A percentile compares a stretch with the other conserved stretches of the same genome.
Conservation (phyloP, 2,888 invertebrate genomes). For the Phorcus lineatus region DNA sequence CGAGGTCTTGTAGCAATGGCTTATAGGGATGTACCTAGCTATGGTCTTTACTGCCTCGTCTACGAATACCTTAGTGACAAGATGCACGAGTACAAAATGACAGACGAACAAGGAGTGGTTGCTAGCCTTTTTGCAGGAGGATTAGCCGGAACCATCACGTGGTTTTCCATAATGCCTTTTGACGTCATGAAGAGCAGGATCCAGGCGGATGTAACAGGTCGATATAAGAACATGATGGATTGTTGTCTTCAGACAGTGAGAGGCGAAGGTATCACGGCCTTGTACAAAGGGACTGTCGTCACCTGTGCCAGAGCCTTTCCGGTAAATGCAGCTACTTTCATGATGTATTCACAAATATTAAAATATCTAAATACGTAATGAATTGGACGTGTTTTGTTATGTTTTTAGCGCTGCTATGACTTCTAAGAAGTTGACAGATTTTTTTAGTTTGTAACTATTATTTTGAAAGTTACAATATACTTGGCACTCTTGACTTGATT, state of each 20-base stretch:
- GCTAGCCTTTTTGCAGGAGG: conserved; percentile 73
- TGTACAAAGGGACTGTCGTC: conserved; percentile 82
- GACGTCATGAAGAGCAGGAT: conserved; percentile 86
- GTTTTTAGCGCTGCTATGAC: no score
- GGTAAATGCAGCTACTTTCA: conserved; percentile 82
- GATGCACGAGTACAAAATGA: conserved; percentile 44
- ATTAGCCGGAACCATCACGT: conserved; percentile 79
- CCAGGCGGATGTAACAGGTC: conserved; percentile 80
- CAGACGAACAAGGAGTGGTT: conserved; percentile 53
- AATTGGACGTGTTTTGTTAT: no score
- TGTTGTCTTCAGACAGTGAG: conserved; percentile 79
- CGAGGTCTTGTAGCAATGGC: conserved; percentile 72
- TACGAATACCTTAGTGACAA: conserved; percentile 77
- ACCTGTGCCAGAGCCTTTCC: conserved; percentile 82
- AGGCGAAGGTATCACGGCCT: conserved; percentile 79
- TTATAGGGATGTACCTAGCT: conserved; percentile 80
- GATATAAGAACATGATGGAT: conserved; percentile 80
- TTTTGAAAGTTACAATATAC: no score
- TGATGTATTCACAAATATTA: conserved; percentile 72
- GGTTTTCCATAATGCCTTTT: conserved; percentile 83
- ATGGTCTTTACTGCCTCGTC: conserved; percentile 80
- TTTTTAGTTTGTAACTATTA: no score
- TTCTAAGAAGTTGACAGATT: no score
- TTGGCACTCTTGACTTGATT: no score
- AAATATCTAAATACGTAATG: conserved; percentile 39